Evolutionary conservation across 2,797 vertebrate species (phyloP), one percentile per base, ranked within the genome.

Genomic region (Coendou prehensilis): DNA sequence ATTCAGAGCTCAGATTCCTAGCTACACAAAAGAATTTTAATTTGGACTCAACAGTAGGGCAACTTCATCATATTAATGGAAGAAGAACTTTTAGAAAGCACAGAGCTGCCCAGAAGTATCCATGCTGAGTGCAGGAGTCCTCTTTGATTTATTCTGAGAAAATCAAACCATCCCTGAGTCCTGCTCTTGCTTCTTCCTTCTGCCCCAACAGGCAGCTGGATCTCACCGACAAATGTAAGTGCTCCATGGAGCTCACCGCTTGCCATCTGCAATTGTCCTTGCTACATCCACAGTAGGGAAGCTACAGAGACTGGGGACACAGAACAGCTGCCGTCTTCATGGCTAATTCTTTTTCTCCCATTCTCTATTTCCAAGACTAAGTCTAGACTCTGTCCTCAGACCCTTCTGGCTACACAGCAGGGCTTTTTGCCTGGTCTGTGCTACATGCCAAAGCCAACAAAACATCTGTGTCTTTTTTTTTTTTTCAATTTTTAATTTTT

Each of bases 121-220:
- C 33, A 5, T 64, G 63, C 15, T 33, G 64, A 17, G 37, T 13
- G 28, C 50, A 59, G 52, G 0, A 45, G 50, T 63, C 54, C 20
- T 88, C 47, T 84, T 54, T 22, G 33, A 79, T 56, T 90, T 84
- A 52, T 26, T 93, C 30, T 37, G 18, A 96, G 45, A 73, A 94
- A 88, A 63, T 67, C 82, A 69, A n/a, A 71, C 9, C 18, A 28
- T 76, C 13, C 78, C 56, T 15, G 8, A 54, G 23, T 87, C 28
- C 37, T 90, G 76, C 41, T 81, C 61, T 85, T 89, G 59, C 37
- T 57, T 63, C 79, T 56, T 81, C 47, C 67, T 85, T 93, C 69
- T 37, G 23, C 56, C 13, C 61, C 28, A 79, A 61, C 23, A 56
- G 82, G 71, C 2, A 81, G 75, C 11, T 93, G 30, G 78, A 57